Conservation (phyloP, 2,888 invertebrate species). For the Pachycephus smyrnensis region DNA sequence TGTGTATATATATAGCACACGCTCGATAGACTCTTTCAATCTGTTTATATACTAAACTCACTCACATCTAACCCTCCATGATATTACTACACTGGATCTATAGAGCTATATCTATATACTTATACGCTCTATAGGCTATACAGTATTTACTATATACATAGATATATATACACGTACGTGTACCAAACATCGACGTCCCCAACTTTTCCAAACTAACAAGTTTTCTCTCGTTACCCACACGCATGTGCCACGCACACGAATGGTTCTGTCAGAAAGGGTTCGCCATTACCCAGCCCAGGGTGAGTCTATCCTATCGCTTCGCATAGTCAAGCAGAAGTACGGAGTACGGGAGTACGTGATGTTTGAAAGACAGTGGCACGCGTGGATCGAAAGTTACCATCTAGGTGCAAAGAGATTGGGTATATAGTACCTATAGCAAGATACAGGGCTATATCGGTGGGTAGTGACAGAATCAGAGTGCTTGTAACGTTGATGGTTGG, state of each 20-base stretch:
- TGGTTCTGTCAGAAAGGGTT: background rate
- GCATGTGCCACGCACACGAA: background rate
- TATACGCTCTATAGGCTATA: background rate
- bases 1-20: background rate
- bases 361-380: constrained; percentile 5
- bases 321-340: background rate
- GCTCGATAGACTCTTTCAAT: background rate
- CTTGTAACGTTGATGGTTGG: background rate
- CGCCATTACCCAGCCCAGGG: background rate
- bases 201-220: background rate
- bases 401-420: background rate
- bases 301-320: background rate
- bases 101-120: background rate
- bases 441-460: background rate
- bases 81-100: too few species aligned
- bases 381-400: background rate
- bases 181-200: background rate
- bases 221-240: background rate
- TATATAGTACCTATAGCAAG: background rate
- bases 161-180: background rate
- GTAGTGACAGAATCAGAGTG: background rate
- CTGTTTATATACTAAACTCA: background rate
- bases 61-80: background rate
- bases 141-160: background rate
- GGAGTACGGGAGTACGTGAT: background rate